Conservation (phyloP, 2,888 invertebrate genomes). For the Protophormia terraenovae region DNA sequence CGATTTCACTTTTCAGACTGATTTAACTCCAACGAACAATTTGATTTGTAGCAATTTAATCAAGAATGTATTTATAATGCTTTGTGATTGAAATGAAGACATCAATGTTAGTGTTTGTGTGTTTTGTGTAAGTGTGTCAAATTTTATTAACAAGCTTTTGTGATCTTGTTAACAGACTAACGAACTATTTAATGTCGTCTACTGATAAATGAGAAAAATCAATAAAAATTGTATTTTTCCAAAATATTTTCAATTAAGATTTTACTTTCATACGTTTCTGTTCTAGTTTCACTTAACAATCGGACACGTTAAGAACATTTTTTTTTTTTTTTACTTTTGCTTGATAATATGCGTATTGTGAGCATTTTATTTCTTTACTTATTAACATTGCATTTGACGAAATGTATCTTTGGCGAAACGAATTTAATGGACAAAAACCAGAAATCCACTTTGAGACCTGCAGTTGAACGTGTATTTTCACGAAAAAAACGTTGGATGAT, state of each 20-base stretch:
- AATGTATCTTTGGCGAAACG: background rate
- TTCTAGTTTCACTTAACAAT: constrained; percentile 21
- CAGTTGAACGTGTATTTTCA: constrained; percentile 75
- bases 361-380: background rate
- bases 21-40: background rate
- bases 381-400: background rate
- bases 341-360: constrained; percentile 9
- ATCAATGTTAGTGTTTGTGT: background rate
- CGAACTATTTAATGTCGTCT: constrained; percentile 2
- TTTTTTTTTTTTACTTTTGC: background rate
- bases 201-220: constrained; percentile 15
- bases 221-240: constrained; percentile 6
- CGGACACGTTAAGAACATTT: constrained; percentile 27
- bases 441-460: constrained; percentile 70
- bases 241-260: background rate
- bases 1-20: constrained; percentile 25
- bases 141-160: constrained; percentile 42
- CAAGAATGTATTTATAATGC: background rate
- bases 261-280: background rate
- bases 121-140: constrained; percentile 8
- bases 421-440: background rate
- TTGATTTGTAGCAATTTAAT: background rate
- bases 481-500: constrained; percentile 76
- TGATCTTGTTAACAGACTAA: constrained; percentile 4
- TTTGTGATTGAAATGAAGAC: constrained; percentile 28